phyloP scores from a whole-genome alignment of 2,797 vertebrate species.

The Periophthalmus magnuspinnatus region DNA sequence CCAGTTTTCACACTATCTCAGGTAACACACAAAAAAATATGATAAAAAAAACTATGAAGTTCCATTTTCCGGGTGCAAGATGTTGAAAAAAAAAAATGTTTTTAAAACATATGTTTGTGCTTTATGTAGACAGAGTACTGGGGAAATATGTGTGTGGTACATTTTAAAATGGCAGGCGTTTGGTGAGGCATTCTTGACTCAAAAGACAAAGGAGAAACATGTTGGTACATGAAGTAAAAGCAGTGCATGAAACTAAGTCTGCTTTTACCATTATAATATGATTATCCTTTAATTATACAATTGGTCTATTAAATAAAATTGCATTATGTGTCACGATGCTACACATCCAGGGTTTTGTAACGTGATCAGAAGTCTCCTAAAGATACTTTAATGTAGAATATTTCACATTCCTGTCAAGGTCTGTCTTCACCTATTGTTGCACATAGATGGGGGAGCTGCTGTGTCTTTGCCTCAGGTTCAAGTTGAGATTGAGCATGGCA shows the following conservation, averaged over 20 bases:
- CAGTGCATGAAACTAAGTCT: constrained; percentile 55
- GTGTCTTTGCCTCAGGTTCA: constrained; percentile 36
- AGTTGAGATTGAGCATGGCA: constrained; percentile 42
- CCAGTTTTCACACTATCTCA: constrained; percentile 52
- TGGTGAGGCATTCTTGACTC: constrained; percentile 64
- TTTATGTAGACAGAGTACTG: not conserved
- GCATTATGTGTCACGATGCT: constrained; percentile 9
- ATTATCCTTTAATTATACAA: constrained; percentile 25
- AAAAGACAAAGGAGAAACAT: constrained; percentile 80
- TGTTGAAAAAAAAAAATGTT: not conserved
- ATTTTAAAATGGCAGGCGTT: constrained; percentile 71
- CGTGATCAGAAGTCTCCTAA: constrained; percentile 36
- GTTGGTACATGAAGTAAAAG: constrained; percentile 79
- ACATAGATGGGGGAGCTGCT: constrained; percentile 45
- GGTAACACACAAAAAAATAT: constrained; percentile 49
- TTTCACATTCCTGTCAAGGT: constrained; percentile 68
- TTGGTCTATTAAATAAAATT: constrained; percentile 8
- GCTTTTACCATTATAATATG: constrained; percentile 40
- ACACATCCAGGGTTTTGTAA: constrained; percentile 38
- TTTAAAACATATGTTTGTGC: not conserved
- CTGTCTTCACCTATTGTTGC: constrained; percentile 66
- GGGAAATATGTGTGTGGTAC: not conserved
- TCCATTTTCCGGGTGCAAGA: not conserved
- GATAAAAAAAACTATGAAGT: not conserved
- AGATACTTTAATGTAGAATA: constrained; percentile 56